Base-by-base conservation (phyloP, 2,888 invertebrate genomes). In the Aphidius colemani region DNA sequence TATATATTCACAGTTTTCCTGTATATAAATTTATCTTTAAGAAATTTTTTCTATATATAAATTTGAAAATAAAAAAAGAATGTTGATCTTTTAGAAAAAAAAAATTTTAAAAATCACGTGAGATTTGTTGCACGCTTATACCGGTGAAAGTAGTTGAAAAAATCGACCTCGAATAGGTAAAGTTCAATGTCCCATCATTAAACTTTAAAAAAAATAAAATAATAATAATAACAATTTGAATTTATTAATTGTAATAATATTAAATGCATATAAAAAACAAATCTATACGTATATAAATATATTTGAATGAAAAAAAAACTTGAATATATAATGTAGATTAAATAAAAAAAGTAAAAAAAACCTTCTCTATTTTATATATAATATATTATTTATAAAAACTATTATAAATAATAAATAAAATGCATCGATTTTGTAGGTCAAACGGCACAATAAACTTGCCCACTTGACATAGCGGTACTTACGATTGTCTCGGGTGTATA, bases 391-490 rank as follows among this genome's bases (percentile, higher is more conserved):
- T 13, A 13, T 13, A 13, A 13, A 13, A 13, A 13, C 13, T 13
- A 18, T 18, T 1, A 18, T 18, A 18, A 18, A 18, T 18, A 18
- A 61, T 40, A 46, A 53, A 51, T 50, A 53, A 60, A 50, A 30
- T 43, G 43, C 64, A 60, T 13, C 56, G 65, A 61, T 61, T 61
- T 65, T 61, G 65, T 65, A 46, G 65, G 65, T 65, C 65, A 65
- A 61, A 61, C 65, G 45, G n/a, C 45, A 43, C 46, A 48, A 58
- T 49, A 30, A 30, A 30, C 43, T 58, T 61, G 65, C 65, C 65
- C 65, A 65, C 65, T 41, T 50, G 41, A 30, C 7, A 51, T 61
- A 65, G 57, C 65, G 65, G 65, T 64, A 64, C 44, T 60, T 45
- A 11, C 59, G 55, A 60, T 64, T 64, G 59, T 60, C 30, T 60